These are phyloP conservation scores for Lutra lutra DNA, from an alignment of 2,797 vertebrate genomes.

Conservation along the genomic window DNA sequence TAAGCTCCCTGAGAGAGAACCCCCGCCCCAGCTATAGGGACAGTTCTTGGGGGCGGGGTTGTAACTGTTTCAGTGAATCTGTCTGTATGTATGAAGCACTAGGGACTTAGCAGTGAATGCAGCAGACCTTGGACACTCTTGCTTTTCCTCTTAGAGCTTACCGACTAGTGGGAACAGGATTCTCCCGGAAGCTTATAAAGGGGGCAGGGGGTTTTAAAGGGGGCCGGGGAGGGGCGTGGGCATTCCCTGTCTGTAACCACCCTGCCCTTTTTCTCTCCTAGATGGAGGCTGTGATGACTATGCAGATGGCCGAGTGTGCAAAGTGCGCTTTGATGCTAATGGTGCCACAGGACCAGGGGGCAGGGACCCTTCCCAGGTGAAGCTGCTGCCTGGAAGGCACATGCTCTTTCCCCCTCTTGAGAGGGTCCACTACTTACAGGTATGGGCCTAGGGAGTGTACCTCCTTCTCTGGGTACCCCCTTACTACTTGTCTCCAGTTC, in stretches of 20 bases:
- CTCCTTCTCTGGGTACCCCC: not conserved
- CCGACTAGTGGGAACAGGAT: not conserved
- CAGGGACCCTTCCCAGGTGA: conserved; percentile 86
- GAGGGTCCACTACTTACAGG: conserved; percentile 89
- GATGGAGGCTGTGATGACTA: conserved; percentile 87
- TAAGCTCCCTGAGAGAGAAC: not conserved
- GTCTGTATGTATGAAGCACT: not conserved
- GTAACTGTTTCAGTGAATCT: not conserved
- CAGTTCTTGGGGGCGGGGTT: not conserved
- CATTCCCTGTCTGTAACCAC: not conserved
- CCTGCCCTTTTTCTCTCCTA: conserved; percentile 66
- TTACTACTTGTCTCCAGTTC: not conserved
- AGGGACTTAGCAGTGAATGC: not conserved
- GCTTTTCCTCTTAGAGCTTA: not conserved
- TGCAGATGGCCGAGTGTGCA: conserved; percentile 87
- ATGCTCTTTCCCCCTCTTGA: conserved; percentile 89
- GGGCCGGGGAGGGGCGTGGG: not conserved
- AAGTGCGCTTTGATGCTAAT: conserved; percentile 89
- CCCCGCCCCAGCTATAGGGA: not conserved
- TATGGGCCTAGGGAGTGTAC: conserved; percentile 43
- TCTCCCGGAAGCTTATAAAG: not conserved
- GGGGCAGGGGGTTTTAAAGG: not conserved
- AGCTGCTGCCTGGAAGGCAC: conserved; percentile 88
- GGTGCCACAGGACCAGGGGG: conserved; percentile 84
- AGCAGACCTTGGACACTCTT: not conserved